Evolutionary conservation across 2,113 vertebrate genomes (phyloP).

Genomic region (Paratilapia polleni): DNA sequence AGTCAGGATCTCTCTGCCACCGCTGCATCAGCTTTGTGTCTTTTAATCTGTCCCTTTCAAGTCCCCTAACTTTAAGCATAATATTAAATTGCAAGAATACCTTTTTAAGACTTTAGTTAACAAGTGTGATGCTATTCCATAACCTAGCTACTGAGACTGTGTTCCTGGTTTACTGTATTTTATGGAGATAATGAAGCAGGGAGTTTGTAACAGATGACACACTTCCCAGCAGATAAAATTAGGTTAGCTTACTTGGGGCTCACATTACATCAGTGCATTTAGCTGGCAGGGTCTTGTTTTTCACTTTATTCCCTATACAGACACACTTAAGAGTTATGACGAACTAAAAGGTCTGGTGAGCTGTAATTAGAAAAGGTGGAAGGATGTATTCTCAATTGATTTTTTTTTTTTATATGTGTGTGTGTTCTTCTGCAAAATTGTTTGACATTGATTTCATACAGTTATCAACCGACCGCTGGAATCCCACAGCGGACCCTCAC

Average conservation of each 20-base stretch:
- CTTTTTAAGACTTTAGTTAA: not conserved
- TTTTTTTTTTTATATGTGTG: not conserved
- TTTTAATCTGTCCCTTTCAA: not conserved
- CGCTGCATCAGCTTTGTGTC: not conserved
- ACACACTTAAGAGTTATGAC: not conserved
- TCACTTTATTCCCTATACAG: too few relatives aligned
- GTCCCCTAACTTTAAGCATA: not conserved
- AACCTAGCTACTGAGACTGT: not conserved
- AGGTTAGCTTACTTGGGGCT: not conserved
- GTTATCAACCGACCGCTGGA: too few relatives aligned
- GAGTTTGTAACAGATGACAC: not conserved
- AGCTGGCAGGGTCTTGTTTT: not conserved
- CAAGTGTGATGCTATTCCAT: not conserved
- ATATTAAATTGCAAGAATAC: not conserved
- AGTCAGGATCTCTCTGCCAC: not conserved
- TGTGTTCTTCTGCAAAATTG: too few relatives aligned
- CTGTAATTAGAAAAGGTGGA: not conserved
- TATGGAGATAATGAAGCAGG: not conserved
- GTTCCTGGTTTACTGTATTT: not conserved
- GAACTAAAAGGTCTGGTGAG: accelerated
- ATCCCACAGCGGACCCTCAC: too few relatives aligned
- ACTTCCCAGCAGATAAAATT: not conserved
- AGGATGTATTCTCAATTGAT: too few relatives aligned
- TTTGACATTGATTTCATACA: too few relatives aligned
- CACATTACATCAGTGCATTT: not conserved